Evolutionary conservation across 2,888 invertebrate genomes (phyloP).

Genomic region (Galerucella calmariensis): DNA sequence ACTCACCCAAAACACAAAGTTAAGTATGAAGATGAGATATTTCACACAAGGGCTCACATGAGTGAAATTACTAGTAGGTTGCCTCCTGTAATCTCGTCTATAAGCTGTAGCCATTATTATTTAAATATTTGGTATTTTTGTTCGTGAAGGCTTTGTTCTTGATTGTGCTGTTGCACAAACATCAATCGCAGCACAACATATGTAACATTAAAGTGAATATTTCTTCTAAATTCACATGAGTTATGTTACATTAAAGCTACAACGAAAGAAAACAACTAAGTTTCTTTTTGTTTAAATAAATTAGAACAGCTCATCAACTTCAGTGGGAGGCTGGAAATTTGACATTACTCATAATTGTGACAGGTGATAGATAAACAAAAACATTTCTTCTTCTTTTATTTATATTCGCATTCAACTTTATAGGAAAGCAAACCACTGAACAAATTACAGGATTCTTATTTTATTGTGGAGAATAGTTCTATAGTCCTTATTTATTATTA

Average conservation of each 20-base stretch:
- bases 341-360: not conserved
- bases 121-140: not conserved
- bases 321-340: not conserved
- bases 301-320: constrained; percentile 7
- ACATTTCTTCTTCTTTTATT: constrained; percentile 19
- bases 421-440: not conserved
- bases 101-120: constrained; percentile 55
- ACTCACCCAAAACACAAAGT: constrained; percentile 92
- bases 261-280: not conserved
- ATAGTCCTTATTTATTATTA: not conserved
- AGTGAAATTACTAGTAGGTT: constrained; percentile 73
- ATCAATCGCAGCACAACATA: constrained; percentile 13
- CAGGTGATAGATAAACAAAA: constrained; percentile 24
- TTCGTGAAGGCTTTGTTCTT: not conserved
- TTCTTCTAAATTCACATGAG: not conserved
- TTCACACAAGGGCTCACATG: constrained; percentile 90
- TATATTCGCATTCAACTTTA: not conserved
- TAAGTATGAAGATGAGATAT: constrained; percentile 89
- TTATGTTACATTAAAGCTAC: not conserved
- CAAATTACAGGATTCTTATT: not conserved
- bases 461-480: not conserved
- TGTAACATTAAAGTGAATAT: not conserved
- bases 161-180: constrained; percentile 26
- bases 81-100: constrained; percentile 67
- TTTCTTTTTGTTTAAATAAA: not conserved